Percentiles rank a stretch among this genome's conserved stretches.
These are phyloP conservation scores for Chaenodraco wilsoni DNA, from an alignment of 2,797 vertebrate species.

Conservation along the genomic window DNA sequence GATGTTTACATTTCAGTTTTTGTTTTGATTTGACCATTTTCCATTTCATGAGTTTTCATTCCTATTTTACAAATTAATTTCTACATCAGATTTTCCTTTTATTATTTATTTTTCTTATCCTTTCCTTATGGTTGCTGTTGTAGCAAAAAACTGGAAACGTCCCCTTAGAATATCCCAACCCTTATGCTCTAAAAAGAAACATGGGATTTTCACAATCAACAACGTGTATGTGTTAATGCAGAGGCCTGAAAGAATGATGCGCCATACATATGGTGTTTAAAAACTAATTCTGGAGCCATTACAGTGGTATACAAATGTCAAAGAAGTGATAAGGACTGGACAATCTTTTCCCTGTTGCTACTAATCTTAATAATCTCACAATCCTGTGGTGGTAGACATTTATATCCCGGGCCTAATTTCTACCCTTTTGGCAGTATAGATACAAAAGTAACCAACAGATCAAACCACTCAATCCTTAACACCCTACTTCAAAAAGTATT, in stretches of 20 bases:
- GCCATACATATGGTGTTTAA: slow-evolving; percentile 3
- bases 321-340: background rate
- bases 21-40: background rate
- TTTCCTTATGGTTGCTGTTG: background rate
- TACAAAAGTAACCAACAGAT: slow-evolving; percentile 56
- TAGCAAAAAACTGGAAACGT: background rate
- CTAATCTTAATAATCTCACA: slow-evolving; percentile 22
- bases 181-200: no score
- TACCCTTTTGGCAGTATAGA: slow-evolving; percentile 33
- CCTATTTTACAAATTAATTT: background rate
- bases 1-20: background rate
- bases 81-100: background rate
- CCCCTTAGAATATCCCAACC: background rate
- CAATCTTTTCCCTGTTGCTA: background rate
- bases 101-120: background rate
- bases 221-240: background rate
- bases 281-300: background rate
- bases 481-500: slow-evolving; percentile 21
- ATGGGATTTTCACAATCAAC: no score
- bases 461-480: slow-evolving; percentile 51
- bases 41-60: background rate
- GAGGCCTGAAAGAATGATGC: background rate
- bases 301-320: background rate
- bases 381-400: background rate
- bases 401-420: slow-evolving; percentile 49